Evolutionary conservation across 2,888 invertebrate genomes (phyloP).

Genomic region (Sinotaia quadrata): DNA sequence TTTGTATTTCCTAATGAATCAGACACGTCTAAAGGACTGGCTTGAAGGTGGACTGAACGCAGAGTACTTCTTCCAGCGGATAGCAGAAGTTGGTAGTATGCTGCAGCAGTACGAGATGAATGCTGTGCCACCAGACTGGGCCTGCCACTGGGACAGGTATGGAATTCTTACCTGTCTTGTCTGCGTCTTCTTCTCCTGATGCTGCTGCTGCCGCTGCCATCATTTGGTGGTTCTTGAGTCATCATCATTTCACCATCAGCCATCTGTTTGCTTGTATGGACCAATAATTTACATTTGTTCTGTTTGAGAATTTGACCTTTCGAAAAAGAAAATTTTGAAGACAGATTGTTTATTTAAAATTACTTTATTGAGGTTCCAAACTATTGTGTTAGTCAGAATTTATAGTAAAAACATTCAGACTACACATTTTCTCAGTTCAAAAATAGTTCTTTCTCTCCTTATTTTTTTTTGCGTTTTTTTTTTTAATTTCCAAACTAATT

Average conservation of each 20-base stretch:
- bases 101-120: constrained; percentile 79
- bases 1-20: no score
- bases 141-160: constrained; percentile 84
- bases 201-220: constrained; percentile 18
- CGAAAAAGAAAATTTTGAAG: no score
- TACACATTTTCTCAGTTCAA: no score
- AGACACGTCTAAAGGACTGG: constrained; percentile 80
- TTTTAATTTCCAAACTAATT: no score
- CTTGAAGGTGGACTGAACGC: constrained; percentile 77
- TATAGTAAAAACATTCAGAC: no score
- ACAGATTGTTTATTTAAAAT: no score
- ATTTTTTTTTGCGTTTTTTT: no score
- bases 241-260: constrained; percentile 5
- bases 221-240: constrained; percentile 18
- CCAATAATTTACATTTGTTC: no score
- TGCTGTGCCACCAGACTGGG: constrained; percentile 80
- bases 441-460: no score
- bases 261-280: constrained; percentile 32
- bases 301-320: no score
- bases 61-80: constrained; percentile 78
- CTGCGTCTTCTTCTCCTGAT: constrained; percentile 9
- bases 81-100: constrained; percentile 77
- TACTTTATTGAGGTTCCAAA: no score
- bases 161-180: constrained; percentile 44
- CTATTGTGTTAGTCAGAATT: no score